Evolutionary conservation across 2,113 vertebrate genomes (phyloP).

Genomic region (Anoura caudifer): DNA sequence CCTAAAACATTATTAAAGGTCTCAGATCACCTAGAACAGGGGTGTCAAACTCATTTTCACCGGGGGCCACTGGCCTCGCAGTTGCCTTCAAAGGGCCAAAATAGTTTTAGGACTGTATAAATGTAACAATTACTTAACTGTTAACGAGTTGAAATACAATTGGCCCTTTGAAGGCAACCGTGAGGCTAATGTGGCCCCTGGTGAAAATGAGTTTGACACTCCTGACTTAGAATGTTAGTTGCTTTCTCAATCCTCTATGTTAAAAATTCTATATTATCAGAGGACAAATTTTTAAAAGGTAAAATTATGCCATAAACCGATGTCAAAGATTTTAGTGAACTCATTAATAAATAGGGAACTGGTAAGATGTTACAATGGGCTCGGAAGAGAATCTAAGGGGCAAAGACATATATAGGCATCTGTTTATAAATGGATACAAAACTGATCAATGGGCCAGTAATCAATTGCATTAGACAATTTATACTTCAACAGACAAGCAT

Average conservation of each 20-base stretch:
- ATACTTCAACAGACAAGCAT: not conserved
- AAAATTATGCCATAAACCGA: not conserved
- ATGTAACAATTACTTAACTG: too few species aligned
- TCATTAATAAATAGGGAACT: not conserved
- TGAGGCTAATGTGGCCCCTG: too few species aligned
- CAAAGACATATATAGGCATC: not conserved
- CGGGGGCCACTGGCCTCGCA: too few species aligned
- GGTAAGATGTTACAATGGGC: not conserved
- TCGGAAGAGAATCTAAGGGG: constrained; percentile 9
- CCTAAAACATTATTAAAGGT: not conserved
- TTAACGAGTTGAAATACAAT: too few species aligned
- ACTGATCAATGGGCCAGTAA: not conserved
- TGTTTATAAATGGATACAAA: not conserved
- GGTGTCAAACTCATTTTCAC: too few species aligned
- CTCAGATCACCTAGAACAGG: not conserved
- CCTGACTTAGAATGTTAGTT: not conserved
- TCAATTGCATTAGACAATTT: not conserved
- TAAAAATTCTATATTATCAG: not conserved
- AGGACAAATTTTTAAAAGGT: not conserved
- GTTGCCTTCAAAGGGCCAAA: too few species aligned
- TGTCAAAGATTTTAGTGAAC: constrained; percentile 16
- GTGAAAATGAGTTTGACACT: too few species aligned
- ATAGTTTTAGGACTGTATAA: too few species aligned
- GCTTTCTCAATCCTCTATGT: not conserved
- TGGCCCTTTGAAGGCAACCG: too few species aligned